phyloP scores from a whole-genome alignment of 1,140 invertebrate genomes.

The Aphaenogaster ashmeadi region DNA sequence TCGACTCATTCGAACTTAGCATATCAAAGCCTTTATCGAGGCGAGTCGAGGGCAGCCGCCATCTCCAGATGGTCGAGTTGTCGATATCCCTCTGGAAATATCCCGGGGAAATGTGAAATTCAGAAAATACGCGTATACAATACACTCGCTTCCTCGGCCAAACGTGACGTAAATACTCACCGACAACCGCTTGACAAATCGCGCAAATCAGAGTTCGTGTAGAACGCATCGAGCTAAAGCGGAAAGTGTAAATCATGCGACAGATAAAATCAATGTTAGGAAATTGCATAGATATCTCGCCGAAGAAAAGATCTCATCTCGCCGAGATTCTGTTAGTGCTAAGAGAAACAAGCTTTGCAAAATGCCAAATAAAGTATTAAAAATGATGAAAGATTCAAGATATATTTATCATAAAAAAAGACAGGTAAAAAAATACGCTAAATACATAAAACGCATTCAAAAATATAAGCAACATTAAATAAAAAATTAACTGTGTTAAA shows the following conservation, averaged over 20 bases:
- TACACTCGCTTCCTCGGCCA: conserved; percentile 45
- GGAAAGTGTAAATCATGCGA: neutral
- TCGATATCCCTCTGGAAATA: conserved; percentile 82
- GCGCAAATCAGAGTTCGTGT: conserved; percentile 12
- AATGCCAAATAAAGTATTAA: neutral
- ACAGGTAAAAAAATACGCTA: no score
- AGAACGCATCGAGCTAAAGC: conserved; percentile 5
- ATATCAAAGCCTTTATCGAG: conserved; percentile 84
- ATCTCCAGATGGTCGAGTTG: conserved; percentile 65
- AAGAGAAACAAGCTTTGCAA: neutral
- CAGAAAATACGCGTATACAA: conserved; percentile 70
- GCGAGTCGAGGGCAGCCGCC: conserved; percentile 64
- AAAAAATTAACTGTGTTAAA: no score
- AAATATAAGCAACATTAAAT: no score
- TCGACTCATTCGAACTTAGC: conserved; percentile 83
- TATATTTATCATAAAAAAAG: neutral
- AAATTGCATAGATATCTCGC: neutral
- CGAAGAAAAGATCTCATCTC: neutral
- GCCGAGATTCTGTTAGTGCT: neutral
- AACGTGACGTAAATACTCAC: conserved; percentile 68
- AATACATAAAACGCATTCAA: no score
- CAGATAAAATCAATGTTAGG: conserved; percentile 22
- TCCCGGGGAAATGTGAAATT: conserved; percentile 79
- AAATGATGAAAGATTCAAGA: neutral
- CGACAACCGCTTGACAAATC: conserved; percentile 65